phyloP scores from a whole-genome alignment of 2,113 vertebrate genomes.

The Muntiacus reevesi region DNA sequence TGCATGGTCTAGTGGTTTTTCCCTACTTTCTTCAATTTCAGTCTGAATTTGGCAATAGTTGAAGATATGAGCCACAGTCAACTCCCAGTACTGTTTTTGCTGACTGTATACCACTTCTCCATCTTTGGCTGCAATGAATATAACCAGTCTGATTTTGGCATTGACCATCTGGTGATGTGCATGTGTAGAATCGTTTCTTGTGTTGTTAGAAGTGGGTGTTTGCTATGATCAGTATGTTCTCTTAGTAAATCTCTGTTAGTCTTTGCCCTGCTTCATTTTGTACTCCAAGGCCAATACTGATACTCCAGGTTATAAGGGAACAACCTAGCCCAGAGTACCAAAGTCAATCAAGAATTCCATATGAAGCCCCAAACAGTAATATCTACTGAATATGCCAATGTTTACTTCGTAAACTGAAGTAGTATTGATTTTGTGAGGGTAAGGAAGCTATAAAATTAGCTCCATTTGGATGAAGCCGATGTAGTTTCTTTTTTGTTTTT shows the following conservation, averaged over 20 bases:
- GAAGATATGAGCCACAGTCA: background rate
- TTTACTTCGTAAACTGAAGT: slow-evolving; percentile 1
- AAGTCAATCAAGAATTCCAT: background rate
- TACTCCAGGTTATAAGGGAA: background rate
- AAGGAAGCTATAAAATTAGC: background rate
- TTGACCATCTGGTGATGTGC: background rate
- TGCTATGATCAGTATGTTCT: background rate
- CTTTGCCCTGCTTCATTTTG: background rate
- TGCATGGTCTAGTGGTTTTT: background rate
- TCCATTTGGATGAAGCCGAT: background rate
- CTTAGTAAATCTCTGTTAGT: background rate
- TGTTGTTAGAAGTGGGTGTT: background rate
- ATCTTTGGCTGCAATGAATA: background rate
- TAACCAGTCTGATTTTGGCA: background rate
- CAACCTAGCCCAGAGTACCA: background rate
- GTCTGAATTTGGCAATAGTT: background rate
- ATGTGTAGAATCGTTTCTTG: background rate
- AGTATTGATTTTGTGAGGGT: background rate
- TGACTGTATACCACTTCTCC: background rate
- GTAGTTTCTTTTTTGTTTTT: background rate
- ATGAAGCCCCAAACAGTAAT: background rate
- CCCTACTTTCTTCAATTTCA: background rate
- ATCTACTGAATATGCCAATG: background rate
- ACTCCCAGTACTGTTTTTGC: background rate
- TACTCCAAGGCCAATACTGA: background rate